Evolutionary conservation across 2,113 vertebrate species (phyloP), one percentile per base, ranked within the genome.

Genomic region (Aphyosemion australe): DNA sequence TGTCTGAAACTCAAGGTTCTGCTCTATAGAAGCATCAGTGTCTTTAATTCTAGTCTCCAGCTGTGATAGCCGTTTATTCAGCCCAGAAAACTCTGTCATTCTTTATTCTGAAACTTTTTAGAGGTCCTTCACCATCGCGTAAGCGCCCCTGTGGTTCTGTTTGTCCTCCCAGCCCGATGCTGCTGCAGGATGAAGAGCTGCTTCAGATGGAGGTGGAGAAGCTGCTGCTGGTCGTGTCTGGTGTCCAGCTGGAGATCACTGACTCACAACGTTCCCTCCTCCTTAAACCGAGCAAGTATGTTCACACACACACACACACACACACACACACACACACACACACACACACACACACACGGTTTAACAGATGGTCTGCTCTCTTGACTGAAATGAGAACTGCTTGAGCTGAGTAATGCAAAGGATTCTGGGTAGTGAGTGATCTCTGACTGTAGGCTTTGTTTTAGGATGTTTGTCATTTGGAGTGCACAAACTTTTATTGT

Each of bases 231-330:
- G n/a, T n/a, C n/a, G n/a, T n/a, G 69, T 69, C 57, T 2, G 5
- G 21, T 1, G 57, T 50, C 20, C 60, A 74, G 42, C 32, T 78
- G 78, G 72, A 82, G 41, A 39, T 56, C 15, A 15, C 54, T 12
- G 53, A 78, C 62, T 31, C 34, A 0, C 58, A 58, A 41, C 26
- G 42, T 41, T 73, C 55, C 47, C 31, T 41, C 75, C 54, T 45
- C 74, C 43, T 57, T 47, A 85, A 55, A 59, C 82, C 87, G 8
- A 83, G 73, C 75, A 81, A 78, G 89, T 90, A 80, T 18, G 69
- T 60, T 41, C 19, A 26, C 26, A 26, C 26, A 26, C 26, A 26
- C 26, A 26, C 26, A 2, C 26, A 26, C 26, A 26, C 26, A 26
- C 26, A 26, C 26, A 26, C 26, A 26, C 26, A 26, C 26, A 26